Conservation (phyloP, 2,888 invertebrate species). For the Rhyacophila evoluta region DNA sequence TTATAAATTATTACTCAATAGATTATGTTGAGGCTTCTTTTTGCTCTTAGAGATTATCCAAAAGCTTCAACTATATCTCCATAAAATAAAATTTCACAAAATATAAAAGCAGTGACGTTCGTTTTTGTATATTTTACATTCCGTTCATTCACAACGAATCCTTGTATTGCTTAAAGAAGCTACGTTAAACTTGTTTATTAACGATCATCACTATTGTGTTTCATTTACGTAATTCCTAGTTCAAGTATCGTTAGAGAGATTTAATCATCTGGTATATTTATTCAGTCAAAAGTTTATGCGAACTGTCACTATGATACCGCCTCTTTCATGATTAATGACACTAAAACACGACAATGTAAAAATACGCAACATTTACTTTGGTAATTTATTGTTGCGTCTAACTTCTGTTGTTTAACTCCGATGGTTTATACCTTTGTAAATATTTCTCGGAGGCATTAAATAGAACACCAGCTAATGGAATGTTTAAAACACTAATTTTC, state of each 20-base stretch:
- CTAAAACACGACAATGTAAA: not conserved
- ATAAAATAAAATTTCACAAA: too few relatives aligned
- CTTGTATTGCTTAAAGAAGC: too few relatives aligned
- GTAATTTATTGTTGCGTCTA: not conserved
- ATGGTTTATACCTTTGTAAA: not conserved
- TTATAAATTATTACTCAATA: too few relatives aligned
- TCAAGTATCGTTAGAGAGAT: not conserved
- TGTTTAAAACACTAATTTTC: too few relatives aligned
- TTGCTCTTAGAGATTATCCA: too few relatives aligned
- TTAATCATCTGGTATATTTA: not conserved
- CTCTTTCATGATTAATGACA: not conserved
- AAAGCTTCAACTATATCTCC: too few relatives aligned
- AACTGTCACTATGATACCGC: not conserved
- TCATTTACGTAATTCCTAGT: not conserved
- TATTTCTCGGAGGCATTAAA: not conserved
- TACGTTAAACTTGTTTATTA: too few relatives aligned
- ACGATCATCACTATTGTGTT: not conserved
- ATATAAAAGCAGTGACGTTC: too few relatives aligned
- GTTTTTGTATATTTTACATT: too few relatives aligned
- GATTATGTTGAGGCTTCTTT: too few relatives aligned
- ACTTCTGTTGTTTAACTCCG: not conserved
- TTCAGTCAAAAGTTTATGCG: slow-evolving; percentile 12
- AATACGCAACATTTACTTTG: not conserved
- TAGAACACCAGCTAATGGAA: too few relatives aligned
- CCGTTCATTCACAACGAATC: too few relatives aligned